Evolutionary conservation across 1,140 invertebrate genomes (phyloP), one percentile per base, ranked within the genome.

Genomic region (Brachionus rubens): DNA sequence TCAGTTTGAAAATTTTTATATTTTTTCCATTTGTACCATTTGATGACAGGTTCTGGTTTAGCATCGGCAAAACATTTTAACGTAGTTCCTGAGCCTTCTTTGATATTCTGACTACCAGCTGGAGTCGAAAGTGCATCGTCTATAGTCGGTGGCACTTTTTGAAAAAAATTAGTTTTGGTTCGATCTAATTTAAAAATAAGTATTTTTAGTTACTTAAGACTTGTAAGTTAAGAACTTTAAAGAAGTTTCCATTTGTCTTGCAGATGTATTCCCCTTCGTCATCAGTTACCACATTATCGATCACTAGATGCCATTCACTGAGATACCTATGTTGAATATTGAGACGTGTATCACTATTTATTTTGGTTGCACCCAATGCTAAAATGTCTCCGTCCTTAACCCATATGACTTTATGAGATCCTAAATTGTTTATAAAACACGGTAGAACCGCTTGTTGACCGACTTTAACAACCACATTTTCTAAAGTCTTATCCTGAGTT

Each of bases 1-100:
- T 48, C 16, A 4, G 21, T 72, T 50, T 21, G 21, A 14, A 72
- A 19, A 50, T 26, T 16, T 3, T 72, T 28, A 19, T 72, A 72
- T 41, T 72, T 72, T 30, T 72, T 72, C 68, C 68, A 72, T 50
- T 26, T n/a, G 30, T 50, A 72, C 68, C 68, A 72, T 50, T 72
- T 72, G 12, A 72, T 40, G 19, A 72, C 2, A n/a, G 68, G 68
- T n/a, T 30, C 24, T 3, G 68, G 68, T 7, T 72, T 72, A 3
- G 43, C 68, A 41, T 72, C 16, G 6, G 68, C 68, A 40, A 14
- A 50, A 14, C 68, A 72, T 30, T 41, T 48, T 21, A 72, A 26
- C 1, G 5, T 33, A 10, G 50, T 12, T 12, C 12, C 2, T 0
- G 46, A 48, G 14, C 68, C 68, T 26, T 72, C 68, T 10, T 54